phyloP scores from a whole-genome alignment of 2,797 vertebrate genomes.

The Enoplosus armatus region DNA sequence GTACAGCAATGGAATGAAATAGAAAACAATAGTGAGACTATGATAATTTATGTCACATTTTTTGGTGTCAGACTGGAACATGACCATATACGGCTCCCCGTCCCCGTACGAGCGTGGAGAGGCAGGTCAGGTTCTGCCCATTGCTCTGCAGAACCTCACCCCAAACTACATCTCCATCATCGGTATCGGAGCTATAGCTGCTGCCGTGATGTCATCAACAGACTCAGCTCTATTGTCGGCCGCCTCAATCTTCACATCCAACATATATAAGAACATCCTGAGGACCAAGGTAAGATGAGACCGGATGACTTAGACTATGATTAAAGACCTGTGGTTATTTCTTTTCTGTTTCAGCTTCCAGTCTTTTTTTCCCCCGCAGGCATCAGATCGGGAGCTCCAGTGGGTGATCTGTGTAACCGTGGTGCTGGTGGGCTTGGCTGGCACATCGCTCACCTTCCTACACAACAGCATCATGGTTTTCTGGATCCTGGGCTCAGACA shows the following conservation, averaged over 20 bases:
- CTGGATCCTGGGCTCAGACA: conserved; percentile 83
- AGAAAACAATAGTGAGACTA: background rate
- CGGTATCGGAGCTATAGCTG: conserved; percentile 69
- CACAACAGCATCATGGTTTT: conserved; percentile 77
- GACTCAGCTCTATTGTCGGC: conserved; percentile 77
- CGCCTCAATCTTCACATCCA: conserved; percentile 72
- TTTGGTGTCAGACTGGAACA: conserved; percentile 70
- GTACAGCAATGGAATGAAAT: conserved; percentile 21
- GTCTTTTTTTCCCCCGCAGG: conserved; percentile 62
- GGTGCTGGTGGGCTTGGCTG: conserved; percentile 75
- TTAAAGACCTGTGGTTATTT: background rate
- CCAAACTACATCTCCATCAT: conserved; percentile 63
- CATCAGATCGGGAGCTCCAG: conserved; percentile 80
- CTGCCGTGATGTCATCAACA: conserved; percentile 76
- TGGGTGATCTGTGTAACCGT: conserved; percentile 82
- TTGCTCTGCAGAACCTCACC: conserved; percentile 63
- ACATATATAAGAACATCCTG: conserved; percentile 71
- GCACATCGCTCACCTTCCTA: conserved; percentile 78
- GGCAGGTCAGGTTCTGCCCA: conserved; percentile 57
- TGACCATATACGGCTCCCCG: conserved; percentile 49
- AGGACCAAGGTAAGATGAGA: conserved; percentile 46
- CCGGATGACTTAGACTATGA: background rate
- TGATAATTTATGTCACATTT: background rate
- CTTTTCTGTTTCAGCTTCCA: background rate
- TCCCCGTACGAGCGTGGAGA: conserved; percentile 59